Evolutionary conservation across 2,888 invertebrate species (phyloP), one percentile per base, ranked within the genome.

Genomic region (Brenthis daphne): DNA sequence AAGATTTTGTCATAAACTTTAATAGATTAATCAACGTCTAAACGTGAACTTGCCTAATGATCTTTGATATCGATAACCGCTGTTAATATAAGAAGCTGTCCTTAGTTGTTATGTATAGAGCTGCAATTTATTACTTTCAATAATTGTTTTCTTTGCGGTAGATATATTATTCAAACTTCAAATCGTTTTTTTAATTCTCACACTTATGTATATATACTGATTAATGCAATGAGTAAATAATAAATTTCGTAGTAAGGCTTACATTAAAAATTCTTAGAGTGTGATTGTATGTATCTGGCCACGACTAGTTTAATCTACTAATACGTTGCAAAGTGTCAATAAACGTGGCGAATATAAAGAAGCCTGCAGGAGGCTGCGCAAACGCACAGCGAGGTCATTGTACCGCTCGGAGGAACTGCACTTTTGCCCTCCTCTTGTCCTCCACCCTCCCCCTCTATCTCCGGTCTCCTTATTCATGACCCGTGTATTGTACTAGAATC

Each of bases 381-480:
- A 82, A 83, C 81, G 80, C 83, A 78, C 76, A 73, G 77, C 77
- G 87, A 85, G 89, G 90, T 91, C 90, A 85, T 85, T 89, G 91
- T 85, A 83, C 89, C 79, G 78, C 80, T 79, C 77, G 72, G 78
- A 75, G 77, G 75, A 77, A 77, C 85, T 88, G 88, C 85, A 85
- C 87, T 83, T 82, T 78, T 80, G 82, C 81, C 83, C 82, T 80
- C 77, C 67, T 66, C 67, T 67, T 67, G 61, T 63, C 58, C 68
- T 50, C 69, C 70, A 57, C 70, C 63, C 68, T 37, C 37, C 29
- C 37, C 37, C 37, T 43, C 37, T 43, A 43, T 43, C 37, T 43
- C 11, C 11, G 37, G 37, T 43, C 68, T 61, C 60, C 72, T 60
- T 64, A 64, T 64, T 64, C 73, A 64, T 70, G 67, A 69, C 67